Base-by-base conservation (phyloP, 2,797 vertebrate species). In the Tenualosa thibaudeaui region DNA sequence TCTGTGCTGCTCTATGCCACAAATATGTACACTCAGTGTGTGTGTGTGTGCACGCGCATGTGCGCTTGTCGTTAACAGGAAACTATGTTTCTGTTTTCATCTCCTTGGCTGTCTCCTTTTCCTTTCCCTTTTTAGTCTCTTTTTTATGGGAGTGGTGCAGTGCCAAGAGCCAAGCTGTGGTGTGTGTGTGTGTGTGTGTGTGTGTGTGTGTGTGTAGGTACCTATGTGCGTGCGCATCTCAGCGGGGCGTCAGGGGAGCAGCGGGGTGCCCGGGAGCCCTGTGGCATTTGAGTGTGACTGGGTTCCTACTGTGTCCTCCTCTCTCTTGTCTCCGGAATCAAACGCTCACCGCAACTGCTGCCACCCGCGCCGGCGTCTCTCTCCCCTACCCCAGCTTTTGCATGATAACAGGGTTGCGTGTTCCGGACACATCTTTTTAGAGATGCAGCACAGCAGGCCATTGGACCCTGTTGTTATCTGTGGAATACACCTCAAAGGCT, bases 261-360 rank as follows among this genome's bases (percentile, higher is more conserved):
- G 71, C 17, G 4, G 71, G 71, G 71, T 22, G 37, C 71, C 37
- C 15, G 17, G 71, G 15, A 78, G 71, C 71, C 71, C 71, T 78
- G 71, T 78, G 71, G 83, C 78, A 40, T 31, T 54, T 81, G 37
- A 78, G 50, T 24, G 68, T 68, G 40, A 15, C 37, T n/a, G 50
- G 37, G 54, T 10, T 17, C 54, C 81, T n/a, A 19, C 84, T 81
- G 84, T 49, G 75, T 60, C 54, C n/a, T 88, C 84, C 82, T 81
- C 37, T 78, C 62, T 65, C 83, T 89, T 78, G 85, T 88, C 81
- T 60, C 49, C 81, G 24, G 65, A 87, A 89, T 89, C 88, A 88
- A 84, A 84, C 68, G 56, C 49, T 56, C 54, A 6, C 54, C 19
- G 54, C 54, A 9, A 12, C 62, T 3, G 10, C 62, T 31, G n/a